Evolutionary conservation across 2,888 invertebrate species (phyloP), one percentile per base, ranked within the genome.

Genomic region (Mechanitis mazaeus): DNA sequence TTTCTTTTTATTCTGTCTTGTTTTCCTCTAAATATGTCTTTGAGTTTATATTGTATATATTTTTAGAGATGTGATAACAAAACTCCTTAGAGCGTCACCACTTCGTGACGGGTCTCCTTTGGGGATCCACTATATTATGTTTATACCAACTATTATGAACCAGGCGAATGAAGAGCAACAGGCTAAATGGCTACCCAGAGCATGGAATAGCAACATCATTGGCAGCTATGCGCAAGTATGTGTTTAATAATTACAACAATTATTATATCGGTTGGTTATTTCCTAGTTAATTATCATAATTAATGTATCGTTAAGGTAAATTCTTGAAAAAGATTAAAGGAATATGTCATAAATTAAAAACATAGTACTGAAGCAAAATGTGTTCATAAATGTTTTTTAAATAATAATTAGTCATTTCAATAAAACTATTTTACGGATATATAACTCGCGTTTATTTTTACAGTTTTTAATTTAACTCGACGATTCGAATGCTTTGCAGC

Each of bases 151-250:
- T 0, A 90, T 98, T 61, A 91, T 97, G 91, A 96, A 95, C 9
- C 97, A 97, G 83, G 96, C 94, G 9, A 95, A 94, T 0, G 90
- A 94, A 63, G 95, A 97, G 63, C 98, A 98, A 80, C 95, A 95
- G 81, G 93, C 92, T 9, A 92, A 94, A 73, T 98, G 98, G 98
- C 88, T 97, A 47, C 91, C 93, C 3, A 92, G 93, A 72, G 96
- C 97, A 1, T 94, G 96, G 93, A 92, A 92, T 65, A 94, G 94
- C 72, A 92, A 93, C 67, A 95, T 98, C 60, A 93, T 98, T 69
- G 98, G 98, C 53, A 97, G 96, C 33, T 98, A 98, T 81, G 98
- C 98, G 55, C 98, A 95, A 91, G 95, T 95, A 71, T 47, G 61
- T 45, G 28, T 1, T 5, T 45, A 20, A 38, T 20, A 12, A 55